Percentiles rank a stretch among this genome's conserved stretches.
phyloP scores from a whole-genome alignment of 2,888 invertebrate species.

The Gibbula magus region DNA sequence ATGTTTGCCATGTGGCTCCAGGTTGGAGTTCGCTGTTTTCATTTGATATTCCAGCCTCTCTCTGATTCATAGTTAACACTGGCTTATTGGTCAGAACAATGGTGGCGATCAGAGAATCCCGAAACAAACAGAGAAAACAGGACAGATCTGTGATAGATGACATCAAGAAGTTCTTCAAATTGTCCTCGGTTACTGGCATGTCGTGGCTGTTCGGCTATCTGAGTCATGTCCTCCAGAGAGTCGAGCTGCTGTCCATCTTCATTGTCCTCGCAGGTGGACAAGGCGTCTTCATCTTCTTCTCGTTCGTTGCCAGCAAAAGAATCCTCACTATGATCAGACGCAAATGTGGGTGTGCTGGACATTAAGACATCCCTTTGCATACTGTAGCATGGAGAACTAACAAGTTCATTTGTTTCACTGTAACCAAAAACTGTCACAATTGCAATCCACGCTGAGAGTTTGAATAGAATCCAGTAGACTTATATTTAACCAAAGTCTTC shows the following conservation, averaged over 20 bases:
- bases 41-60: background rate
- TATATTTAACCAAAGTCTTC: too few relatives aligned
- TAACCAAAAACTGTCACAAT: too few relatives aligned
- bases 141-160: background rate
- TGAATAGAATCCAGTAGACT: too few relatives aligned
- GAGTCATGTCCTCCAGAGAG: background rate
- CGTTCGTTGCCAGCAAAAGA: background rate
- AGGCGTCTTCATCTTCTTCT: slow-evolving; percentile 6
- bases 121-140: background rate
- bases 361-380: too few relatives aligned
- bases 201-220: background rate
- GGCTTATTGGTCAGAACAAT: background rate
- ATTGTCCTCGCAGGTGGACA: background rate
- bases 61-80: background rate
- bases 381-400: too few relatives aligned
- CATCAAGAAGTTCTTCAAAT: background rate
- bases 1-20: background rate
- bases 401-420: too few relatives aligned
- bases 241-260: background rate
- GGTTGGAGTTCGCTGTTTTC: background rate
- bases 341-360: background rate
- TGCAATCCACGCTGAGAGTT: too few relatives aligned
- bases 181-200: background rate
- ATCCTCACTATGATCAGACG: background rate
- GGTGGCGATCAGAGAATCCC: background rate